Evolutionary conservation across 2,888 invertebrate genomes (phyloP).

Genomic region (Oxycera nigricornis): DNA sequence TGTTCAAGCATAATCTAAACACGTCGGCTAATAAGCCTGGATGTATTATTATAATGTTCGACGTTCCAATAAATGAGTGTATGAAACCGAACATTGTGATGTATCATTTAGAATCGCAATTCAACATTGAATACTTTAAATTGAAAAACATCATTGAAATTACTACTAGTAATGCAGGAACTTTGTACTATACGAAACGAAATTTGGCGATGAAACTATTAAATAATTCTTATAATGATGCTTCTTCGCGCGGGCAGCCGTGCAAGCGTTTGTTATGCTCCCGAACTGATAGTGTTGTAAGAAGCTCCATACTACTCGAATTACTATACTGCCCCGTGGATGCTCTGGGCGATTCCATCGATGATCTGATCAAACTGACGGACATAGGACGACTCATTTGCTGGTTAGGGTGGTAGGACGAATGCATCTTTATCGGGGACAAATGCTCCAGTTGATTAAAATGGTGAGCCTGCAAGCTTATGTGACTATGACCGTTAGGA

Average conservation of each 20-base stretch:
- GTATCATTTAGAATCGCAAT: too few species aligned
- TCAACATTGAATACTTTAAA: too few species aligned
- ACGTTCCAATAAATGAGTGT: too few species aligned
- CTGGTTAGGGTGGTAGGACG: constrained; percentile 54
- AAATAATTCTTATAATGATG: too few species aligned
- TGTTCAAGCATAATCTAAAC: too few species aligned
- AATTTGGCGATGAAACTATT: too few species aligned
- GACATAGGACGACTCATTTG: constrained; percentile 67
- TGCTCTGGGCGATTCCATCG: constrained; percentile 69
- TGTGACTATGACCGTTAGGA: constrained; percentile 50
- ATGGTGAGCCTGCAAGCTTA: constrained; percentile 53
- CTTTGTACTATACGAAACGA: too few species aligned
- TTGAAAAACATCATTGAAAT: too few species aligned
- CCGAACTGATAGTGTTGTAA: constrained; percentile 88
- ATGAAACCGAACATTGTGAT: too few species aligned
- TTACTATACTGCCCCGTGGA: constrained; percentile 65
- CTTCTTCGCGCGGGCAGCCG: constrained; percentile 90
- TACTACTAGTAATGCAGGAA: too few species aligned
- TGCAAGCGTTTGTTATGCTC: constrained; percentile 93
- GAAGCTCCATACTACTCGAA: constrained; percentile 67
- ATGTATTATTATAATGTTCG: too few species aligned
- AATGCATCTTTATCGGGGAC: constrained; percentile 60
- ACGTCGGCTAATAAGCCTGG: too few species aligned
- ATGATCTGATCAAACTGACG: constrained; percentile 70
- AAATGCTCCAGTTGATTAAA: constrained; percentile 59